phyloP scores from a whole-genome alignment of 2,888 invertebrate species.

The Liopterus haemorrhoidalis region DNA sequence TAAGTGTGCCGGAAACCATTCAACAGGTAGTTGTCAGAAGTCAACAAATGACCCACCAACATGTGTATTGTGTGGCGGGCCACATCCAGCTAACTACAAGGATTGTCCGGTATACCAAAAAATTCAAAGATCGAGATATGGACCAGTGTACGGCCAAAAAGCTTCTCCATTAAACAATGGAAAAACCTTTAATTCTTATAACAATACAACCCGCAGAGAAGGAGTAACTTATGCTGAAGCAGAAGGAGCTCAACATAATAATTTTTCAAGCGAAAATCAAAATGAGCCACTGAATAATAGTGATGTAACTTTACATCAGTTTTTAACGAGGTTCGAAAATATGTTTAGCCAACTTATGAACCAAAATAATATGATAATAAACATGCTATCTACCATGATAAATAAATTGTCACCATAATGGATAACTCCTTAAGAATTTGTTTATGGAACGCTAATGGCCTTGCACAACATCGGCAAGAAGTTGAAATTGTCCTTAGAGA shows the following conservation, averaged over 20 bases:
- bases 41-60: not conserved
- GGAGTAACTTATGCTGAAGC: not conserved
- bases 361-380: conserved; percentile 8
- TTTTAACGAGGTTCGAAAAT: not conserved
- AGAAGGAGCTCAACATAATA: not conserved
- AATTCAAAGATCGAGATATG: conserved; percentile 7
- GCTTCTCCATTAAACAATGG: no score
- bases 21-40: conserved; percentile 14
- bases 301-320: no score
- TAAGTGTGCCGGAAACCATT: conserved; percentile 19
- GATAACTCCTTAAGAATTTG: conserved; percentile 5
- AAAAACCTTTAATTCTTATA: no score
- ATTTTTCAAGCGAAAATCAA: not conserved
- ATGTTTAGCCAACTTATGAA: not conserved
- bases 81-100: conserved; percentile 8
- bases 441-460: conserved; percentile 9
- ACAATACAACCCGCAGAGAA: no score
- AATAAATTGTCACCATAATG: conserved; percentile 6
- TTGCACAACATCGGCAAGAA: conserved; percentile 6
- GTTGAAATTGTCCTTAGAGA: conserved; percentile 4
- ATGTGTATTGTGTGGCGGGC: conserved; percentile 3
- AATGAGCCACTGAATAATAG: no score
- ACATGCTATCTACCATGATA: not conserved
- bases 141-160: no score
- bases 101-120: conserved; percentile 9